These are phyloP conservation scores for Parelbella ahira DNA, from an alignment of 2,888 invertebrate genomes.

Conservation along the genomic window DNA sequence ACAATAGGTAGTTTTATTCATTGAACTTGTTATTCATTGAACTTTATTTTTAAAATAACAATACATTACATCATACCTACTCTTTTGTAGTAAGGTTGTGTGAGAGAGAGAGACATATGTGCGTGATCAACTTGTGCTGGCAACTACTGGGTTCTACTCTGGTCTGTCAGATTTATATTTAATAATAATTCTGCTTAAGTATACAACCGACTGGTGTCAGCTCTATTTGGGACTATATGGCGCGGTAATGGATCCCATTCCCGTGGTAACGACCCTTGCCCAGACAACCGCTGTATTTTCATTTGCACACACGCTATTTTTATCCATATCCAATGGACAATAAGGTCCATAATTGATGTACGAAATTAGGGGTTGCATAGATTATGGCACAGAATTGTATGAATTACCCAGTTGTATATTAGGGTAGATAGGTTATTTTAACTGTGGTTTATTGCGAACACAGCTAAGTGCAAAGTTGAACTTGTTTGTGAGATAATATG, in stretches of 20 bases:
- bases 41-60: too few relatives aligned
- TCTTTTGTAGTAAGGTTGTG: too few relatives aligned
- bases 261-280: slow-evolving; percentile 24
- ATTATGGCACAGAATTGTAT: slow-evolving; percentile 20
- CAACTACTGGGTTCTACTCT: too few relatives aligned
- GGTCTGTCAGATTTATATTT: too few relatives aligned
- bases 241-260: slow-evolving; percentile 24
- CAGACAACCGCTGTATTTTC: slow-evolving; percentile 6
- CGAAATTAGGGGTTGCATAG: slow-evolving; percentile 8
- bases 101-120: too few relatives aligned
- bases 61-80: too few relatives aligned
- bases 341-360: slow-evolving; percentile 1
- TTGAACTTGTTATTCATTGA: too few relatives aligned
- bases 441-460: slow-evolving; percentile 16
- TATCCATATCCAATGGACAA: neutral
- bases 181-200: too few relatives aligned
- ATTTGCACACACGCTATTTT: neutral
- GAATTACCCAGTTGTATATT: slow-evolving; percentile 18
- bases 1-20: too few relatives aligned
- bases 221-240: slow-evolving; percentile 18
- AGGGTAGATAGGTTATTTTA: slow-evolving; percentile 22
- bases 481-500: too few relatives aligned
- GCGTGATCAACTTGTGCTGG: too few relatives aligned
- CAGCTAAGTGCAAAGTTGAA: slow-evolving; percentile 18
- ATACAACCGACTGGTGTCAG: slow-evolving; percentile 20